Conservation (phyloP, 2,888 invertebrate genomes). For the Heliconius cydno region DNA sequence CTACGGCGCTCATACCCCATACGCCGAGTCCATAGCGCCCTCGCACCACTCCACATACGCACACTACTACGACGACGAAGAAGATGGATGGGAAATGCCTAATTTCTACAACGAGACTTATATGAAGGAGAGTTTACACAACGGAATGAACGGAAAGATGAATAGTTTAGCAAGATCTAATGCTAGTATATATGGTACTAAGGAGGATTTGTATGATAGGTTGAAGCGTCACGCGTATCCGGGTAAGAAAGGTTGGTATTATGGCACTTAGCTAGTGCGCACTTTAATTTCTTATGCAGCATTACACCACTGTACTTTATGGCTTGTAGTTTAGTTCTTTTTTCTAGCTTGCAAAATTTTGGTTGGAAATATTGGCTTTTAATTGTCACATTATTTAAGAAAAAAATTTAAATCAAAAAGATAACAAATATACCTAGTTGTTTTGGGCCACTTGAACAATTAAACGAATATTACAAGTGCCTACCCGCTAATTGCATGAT, state of each 20-base stretch:
- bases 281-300: conserved; percentile 60
- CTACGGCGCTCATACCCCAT: conserved; percentile 96
- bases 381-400: not conserved
- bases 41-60: conserved; percentile 98
- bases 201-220: conserved; percentile 97
- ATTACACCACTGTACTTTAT: conserved; percentile 48
- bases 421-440: too few relatives aligned
- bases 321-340: conserved; percentile 40
- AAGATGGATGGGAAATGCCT: conserved; percentile 99
- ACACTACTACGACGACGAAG: conserved; percentile 97
- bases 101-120: conserved; percentile 98
- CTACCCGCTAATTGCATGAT: not conserved
- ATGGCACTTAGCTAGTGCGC: conserved; percentile 59
- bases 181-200: conserved; percentile 96
- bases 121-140: conserved; percentile 96
- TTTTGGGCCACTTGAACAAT: too few relatives aligned
- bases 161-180: conserved; percentile 96
- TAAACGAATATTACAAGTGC: too few relatives aligned
- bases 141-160: conserved; percentile 93
- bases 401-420: too few relatives aligned
- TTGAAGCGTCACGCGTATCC: conserved; percentile 97
- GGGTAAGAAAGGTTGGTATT: conserved; percentile 93
- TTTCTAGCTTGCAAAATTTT: not conserved
- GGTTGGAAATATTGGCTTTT: not conserved
- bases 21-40: conserved; percentile 97